Evolutionary conservation across 2,888 invertebrate species (phyloP).

Genomic region (Peribatodes rhomboidaria): DNA sequence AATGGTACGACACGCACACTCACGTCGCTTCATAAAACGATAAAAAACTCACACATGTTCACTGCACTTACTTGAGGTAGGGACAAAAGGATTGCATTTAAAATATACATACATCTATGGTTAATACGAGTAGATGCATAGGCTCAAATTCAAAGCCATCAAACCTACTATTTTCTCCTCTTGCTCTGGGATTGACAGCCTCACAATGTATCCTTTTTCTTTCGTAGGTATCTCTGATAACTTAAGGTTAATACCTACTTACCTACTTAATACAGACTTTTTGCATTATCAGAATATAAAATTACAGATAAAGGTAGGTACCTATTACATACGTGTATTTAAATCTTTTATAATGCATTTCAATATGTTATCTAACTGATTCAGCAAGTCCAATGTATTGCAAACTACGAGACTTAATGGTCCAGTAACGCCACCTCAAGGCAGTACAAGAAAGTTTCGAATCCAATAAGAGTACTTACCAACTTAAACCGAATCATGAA

Average conservation of each 20-base stretch:
- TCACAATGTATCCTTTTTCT: too few relatives aligned
- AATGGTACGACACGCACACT: slow-evolving; percentile 35
- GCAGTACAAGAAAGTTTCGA: slow-evolving; percentile 45
- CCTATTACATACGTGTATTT: too few relatives aligned
- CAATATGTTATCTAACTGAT: not conserved
- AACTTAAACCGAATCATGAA: slow-evolving; percentile 61
- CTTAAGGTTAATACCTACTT: too few relatives aligned
- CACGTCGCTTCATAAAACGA: slow-evolving; percentile 14
- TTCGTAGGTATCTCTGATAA: too few relatives aligned
- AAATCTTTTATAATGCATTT: too few relatives aligned
- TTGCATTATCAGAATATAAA: too few relatives aligned
- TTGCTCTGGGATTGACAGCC: too few relatives aligned
- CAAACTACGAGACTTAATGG: not conserved
- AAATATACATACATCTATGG: not conserved
- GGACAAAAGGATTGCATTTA: slow-evolving; percentile 16
- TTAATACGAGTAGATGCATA: not conserved
- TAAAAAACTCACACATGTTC: slow-evolving; percentile 22
- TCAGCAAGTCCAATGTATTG: not conserved
- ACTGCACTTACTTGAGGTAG: slow-evolving; percentile 5
- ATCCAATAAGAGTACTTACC: slow-evolving; percentile 42
- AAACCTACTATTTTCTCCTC: too few relatives aligned
- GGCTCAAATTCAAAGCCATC: too few relatives aligned
- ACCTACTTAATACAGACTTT: too few relatives aligned
- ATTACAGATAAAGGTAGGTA: too few relatives aligned
- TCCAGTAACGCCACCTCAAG: slow-evolving; percentile 13